Evolutionary conservation across 2,888 invertebrate genomes (phyloP).

Genomic region (Rhogogaster chlorosoma): DNA sequence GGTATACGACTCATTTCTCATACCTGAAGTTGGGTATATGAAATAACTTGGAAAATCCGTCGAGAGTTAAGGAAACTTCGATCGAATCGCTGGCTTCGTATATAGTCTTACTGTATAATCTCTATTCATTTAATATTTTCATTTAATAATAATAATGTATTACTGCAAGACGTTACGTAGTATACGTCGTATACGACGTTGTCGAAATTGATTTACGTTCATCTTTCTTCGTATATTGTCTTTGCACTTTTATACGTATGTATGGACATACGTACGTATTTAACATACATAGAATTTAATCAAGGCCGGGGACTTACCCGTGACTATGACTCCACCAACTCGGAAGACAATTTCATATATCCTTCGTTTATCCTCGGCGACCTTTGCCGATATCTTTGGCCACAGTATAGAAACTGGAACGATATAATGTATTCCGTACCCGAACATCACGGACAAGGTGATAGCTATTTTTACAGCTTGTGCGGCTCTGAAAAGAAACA

Average conservation of each 20-base stretch:
- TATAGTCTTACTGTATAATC: neutral
- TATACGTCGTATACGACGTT: neutral
- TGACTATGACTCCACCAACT: slow-evolving; percentile 64
- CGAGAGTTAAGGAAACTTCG: neutral
- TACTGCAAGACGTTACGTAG: neutral
- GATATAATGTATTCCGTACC: slow-evolving; percentile 84
- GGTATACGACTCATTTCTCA: neutral
- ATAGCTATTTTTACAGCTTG: slow-evolving; percentile 80
- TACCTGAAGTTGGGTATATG: neutral
- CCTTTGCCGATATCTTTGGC: slow-evolving; percentile 77
- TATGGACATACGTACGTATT: neutral
- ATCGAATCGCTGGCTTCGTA: neutral
- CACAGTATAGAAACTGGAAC: slow-evolving; percentile 83
- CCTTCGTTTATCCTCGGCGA: slow-evolving; percentile 68
- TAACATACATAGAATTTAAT: neutral
- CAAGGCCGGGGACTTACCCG: slow-evolving; percentile 64
- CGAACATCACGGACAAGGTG: slow-evolving; percentile 81
- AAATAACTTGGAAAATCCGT: neutral
- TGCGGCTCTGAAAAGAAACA: slow-evolving; percentile 68
- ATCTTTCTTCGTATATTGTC: neutral
- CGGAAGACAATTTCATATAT: slow-evolving; percentile 68
- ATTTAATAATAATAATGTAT: neutral
- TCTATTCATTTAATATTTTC: neutral
- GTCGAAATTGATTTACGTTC: neutral
- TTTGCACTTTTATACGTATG: neutral